Conservation (phyloP, 2,888 invertebrate species). For the Eustalomyia histrio region DNA sequence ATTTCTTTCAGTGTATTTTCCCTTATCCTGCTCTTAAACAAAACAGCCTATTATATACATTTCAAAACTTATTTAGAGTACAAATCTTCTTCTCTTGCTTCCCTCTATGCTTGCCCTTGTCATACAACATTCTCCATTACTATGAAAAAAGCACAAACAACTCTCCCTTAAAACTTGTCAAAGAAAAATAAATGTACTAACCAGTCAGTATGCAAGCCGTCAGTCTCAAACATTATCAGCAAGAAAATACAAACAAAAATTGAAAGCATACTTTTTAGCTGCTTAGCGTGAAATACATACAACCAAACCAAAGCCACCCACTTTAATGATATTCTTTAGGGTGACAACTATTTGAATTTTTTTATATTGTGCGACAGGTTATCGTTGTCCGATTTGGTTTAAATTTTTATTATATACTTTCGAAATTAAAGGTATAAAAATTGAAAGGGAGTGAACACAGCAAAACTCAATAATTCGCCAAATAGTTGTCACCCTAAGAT, state of each 20-base stretch:
- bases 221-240: slow-evolving; percentile 8
- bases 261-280: slow-evolving; percentile 54
- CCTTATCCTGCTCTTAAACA: slow-evolving; percentile 2
- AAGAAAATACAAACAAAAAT: slow-evolving; percentile 7
- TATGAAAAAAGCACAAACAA: slow-evolving; percentile 39
- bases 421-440: no score
- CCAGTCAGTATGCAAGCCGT: slow-evolving; percentile 33
- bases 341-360: no score
- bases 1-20: slow-evolving; percentile 43
- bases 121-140: slow-evolving; percentile 48
- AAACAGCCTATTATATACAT: slow-evolving; percentile 35
- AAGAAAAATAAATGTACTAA: slow-evolving; percentile 6
- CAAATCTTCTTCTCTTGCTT: slow-evolving; percentile 20
- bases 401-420: no score
- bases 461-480: no score
- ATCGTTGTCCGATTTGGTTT: no score
- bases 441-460: no score
- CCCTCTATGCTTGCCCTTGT: neutral
- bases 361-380: no score
- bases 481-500: neutral
- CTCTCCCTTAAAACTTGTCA: slow-evolving; percentile 26
- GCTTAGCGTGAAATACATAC: neutral
- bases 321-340: neutral
- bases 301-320: slow-evolving; percentile 34
- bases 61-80: slow-evolving; percentile 29